Percentiles rank a stretch among this genome's conserved stretches.
phyloP scores from a whole-genome alignment of 2,797 vertebrate genomes.

The Hyperoplus lanceolatus region DNA sequence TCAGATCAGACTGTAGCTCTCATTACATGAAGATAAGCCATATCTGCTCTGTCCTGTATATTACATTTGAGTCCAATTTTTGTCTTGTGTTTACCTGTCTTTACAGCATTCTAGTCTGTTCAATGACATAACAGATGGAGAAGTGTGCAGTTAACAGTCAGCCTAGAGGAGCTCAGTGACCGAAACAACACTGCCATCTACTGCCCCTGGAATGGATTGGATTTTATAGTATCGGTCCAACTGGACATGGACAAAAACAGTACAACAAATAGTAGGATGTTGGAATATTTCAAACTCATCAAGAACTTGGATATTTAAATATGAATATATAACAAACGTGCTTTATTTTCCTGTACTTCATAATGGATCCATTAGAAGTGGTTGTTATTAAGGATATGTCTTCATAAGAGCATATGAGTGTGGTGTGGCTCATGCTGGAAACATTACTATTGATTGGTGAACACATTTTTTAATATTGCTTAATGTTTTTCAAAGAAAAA shows the following conservation, averaged over 20 bases:
- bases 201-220: constrained; percentile 18
- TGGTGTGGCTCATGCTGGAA: neutral
- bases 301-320: too few relatives aligned
- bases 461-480: neutral
- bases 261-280: neutral
- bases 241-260: too few relatives aligned
- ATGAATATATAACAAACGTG: too few relatives aligned
- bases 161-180: constrained; percentile 9
- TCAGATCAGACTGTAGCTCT: neutral
- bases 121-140: neutral
- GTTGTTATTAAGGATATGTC: too few relatives aligned
- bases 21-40: neutral
- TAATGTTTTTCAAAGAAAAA: neutral
- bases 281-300: neutral
- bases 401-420: neutral
- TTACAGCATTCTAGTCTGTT: too few relatives aligned
- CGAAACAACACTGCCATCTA: constrained; percentile 69
- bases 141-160: constrained; percentile 4
- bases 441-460: neutral
- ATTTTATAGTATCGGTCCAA: neutral
- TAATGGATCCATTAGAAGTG: too few relatives aligned
- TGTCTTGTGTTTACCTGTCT: neutral
- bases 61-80: neutral
- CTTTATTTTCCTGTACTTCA: too few relatives aligned
- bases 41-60: neutral